Conservation (phyloP, 2,113 vertebrate genomes). For the Microcebus griseorufus region DNA sequence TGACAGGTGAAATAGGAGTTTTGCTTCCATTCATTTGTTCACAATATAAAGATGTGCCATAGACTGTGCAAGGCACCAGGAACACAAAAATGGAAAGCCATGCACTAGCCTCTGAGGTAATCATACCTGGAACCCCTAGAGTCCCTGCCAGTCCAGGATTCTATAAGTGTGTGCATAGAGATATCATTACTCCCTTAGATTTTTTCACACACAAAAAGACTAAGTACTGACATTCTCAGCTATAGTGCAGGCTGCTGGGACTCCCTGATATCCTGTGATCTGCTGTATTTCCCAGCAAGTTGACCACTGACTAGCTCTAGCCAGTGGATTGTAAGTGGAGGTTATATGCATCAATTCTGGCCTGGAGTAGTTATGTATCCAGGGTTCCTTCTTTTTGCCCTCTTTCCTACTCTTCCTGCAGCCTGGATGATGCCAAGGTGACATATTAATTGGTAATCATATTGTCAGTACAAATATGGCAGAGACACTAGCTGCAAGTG, state of each 20-base stretch:
- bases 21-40: background rate
- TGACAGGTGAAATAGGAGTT: background rate
- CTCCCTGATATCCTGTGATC: background rate
- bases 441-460: background rate
- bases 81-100: background rate
- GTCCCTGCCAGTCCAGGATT: background rate
- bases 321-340: background rate
- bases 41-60: background rate
- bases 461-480: background rate
- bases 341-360: background rate
- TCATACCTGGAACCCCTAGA: background rate
- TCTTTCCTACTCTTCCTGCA: background rate
- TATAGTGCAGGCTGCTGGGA: background rate
- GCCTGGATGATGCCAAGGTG: background rate
- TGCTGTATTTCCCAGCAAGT: background rate
- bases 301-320: background rate
- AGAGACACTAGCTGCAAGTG: background rate
- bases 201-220: background rate
- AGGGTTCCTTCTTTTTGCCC: background rate
- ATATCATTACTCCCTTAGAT: background rate
- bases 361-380: background rate
- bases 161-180: background rate
- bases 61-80: too few relatives aligned
- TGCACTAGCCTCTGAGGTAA: background rate
- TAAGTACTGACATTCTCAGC: background rate